phyloP scores from a whole-genome alignment of 1,140 invertebrate species.

The Nasonia giraulti region DNA sequence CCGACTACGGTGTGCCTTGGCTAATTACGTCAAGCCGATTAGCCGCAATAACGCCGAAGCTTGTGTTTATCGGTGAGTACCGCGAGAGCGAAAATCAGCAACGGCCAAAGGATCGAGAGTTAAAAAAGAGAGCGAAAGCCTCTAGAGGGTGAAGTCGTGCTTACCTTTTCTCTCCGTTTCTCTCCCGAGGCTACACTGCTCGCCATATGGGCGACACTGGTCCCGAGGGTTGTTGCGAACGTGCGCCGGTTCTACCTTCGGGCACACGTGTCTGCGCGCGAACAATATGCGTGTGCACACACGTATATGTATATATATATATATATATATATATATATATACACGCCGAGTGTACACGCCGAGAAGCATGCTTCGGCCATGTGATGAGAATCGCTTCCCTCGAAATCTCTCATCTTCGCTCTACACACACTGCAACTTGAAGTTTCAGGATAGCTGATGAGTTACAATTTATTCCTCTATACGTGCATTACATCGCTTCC shows the following conservation, averaged over 20 bases:
- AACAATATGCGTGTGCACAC: not conserved
- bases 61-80: too few relatives aligned
- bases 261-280: slow-evolving; percentile 2
- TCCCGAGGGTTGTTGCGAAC: slow-evolving; percentile 64
- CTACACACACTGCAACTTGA: too few relatives aligned
- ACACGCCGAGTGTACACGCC: too few relatives aligned
- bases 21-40: too few relatives aligned
- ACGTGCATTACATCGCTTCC: too few relatives aligned
- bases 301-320: not conserved
- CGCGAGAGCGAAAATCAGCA: too few relatives aligned
- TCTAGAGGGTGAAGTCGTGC: slow-evolving; percentile 33
- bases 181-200: slow-evolving; percentile 58
- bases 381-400: not conserved
- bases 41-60: too few relatives aligned
- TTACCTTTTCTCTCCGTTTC: slow-evolving; percentile 58
- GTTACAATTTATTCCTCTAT: not conserved
- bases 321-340: too few relatives aligned
- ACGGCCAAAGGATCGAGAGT: too few relatives aligned
- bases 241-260: slow-evolving; percentile 34
- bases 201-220: slow-evolving; percentile 71
- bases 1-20: too few relatives aligned
- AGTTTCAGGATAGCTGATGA: too few relatives aligned
- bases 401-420: slow-evolving; percentile 15
- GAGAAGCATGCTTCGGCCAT: not conserved
- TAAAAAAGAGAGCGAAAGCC: slow-evolving; percentile 41